Conservation (phyloP, 2,888 invertebrate species). For the Orthosia gracilis region DNA sequence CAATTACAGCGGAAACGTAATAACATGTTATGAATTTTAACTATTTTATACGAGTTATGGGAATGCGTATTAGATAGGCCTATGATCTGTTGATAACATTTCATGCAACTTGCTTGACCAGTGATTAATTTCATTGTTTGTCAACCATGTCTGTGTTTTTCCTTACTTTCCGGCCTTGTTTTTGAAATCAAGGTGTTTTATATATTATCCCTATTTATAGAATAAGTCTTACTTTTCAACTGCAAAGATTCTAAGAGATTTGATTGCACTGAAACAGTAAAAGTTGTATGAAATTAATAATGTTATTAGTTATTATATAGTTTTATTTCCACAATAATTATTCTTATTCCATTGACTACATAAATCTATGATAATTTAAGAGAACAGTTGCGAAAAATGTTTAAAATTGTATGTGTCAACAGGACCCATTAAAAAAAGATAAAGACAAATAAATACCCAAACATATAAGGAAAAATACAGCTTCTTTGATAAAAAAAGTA, state of each 20-base stretch:
- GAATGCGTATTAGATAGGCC: constrained; percentile 28
- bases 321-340: neutral
- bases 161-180: constrained; percentile 53
- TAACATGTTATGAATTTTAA: constrained; percentile 87
- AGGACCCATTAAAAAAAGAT: neutral
- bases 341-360: neutral
- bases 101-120: constrained; percentile 21
- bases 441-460: neutral
- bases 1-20: constrained; percentile 86
- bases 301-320: neutral
- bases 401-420: neutral
- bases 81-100: constrained; percentile 23
- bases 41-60: constrained; percentile 68
- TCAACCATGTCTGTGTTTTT: constrained; percentile 46
- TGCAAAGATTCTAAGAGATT: neutral
- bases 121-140: constrained; percentile 52
- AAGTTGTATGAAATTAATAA: neutral
- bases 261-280: neutral
- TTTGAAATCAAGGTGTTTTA: constrained; percentile 37
- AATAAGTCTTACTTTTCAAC: constrained; percentile 11
- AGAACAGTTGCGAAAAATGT: neutral
- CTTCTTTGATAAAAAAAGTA: neutral
- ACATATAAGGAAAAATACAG: neutral
- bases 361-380: too few relatives aligned
- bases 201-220: constrained; percentile 36